These are phyloP conservation scores for Whitmania pigra DNA, from an alignment of 1,140 invertebrate genomes.

Conservation along the genomic window DNA sequence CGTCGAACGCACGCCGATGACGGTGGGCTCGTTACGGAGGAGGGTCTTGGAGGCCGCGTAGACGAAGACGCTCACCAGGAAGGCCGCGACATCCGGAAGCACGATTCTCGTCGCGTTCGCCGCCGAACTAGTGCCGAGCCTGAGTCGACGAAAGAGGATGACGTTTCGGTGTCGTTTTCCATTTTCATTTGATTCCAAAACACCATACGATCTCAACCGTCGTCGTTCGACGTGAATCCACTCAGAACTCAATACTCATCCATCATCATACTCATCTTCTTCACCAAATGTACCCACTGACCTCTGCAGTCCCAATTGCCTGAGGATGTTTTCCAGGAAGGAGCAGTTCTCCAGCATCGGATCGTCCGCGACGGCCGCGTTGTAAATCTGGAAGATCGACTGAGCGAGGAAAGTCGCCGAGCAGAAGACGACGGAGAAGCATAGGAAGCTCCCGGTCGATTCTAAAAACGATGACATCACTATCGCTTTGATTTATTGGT, in stretches of 20 bases:
- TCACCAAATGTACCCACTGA: not conserved
- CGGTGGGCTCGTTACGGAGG: not conserved
- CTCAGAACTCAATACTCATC: not conserved
- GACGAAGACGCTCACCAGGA: slow-evolving; percentile 1
- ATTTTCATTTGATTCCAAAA: not conserved
- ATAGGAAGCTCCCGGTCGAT: not conserved
- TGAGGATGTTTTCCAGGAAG: too few species aligned
- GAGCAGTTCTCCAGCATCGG: not conserved
- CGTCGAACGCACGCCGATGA: not conserved
- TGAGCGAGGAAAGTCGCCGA: too few species aligned
- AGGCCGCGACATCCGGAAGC: slow-evolving; percentile 7
- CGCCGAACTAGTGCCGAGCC: not conserved
- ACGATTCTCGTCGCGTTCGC: slow-evolving; percentile 5
- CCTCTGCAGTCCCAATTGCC: too few species aligned
- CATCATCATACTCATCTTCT: not conserved
- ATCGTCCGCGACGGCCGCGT: not conserved
- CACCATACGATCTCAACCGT: not conserved
- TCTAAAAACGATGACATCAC: not conserved
- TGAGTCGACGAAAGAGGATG: not conserved
- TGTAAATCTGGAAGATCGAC: not conserved
- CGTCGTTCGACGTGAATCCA: not conserved
- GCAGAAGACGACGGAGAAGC: too few species aligned
- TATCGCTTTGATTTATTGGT: too few species aligned
- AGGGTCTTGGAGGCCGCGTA: not conserved
- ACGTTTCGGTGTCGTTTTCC: not conserved